These are phyloP conservation scores for Anhinga rufa DNA, from an alignment of 2,113 vertebrate species.

Conservation along the genomic window DNA sequence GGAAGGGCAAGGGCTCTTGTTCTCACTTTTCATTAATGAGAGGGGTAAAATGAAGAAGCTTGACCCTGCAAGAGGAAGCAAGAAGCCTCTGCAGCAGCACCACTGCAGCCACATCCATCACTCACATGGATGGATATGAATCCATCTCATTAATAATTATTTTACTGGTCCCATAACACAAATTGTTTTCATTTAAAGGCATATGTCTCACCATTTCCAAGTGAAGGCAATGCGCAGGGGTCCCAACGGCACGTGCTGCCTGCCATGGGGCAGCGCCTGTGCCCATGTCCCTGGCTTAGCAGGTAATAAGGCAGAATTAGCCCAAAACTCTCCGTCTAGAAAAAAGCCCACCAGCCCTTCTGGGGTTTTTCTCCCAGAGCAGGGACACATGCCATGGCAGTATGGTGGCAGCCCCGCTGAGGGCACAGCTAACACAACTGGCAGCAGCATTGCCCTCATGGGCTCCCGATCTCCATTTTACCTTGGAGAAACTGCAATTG, in stretches of 20 bases:
- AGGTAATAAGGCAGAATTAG: background rate
- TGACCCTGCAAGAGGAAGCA: background rate
- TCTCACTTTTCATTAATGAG: background rate
- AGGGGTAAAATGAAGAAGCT: background rate
- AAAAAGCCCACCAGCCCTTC: background rate
- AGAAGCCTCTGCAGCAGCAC: background rate
- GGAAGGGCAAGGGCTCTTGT: background rate
- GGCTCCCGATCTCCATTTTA: background rate
- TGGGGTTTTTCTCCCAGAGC: background rate
- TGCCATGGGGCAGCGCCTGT: background rate
- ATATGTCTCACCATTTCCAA: background rate
- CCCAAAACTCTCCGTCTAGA: background rate
- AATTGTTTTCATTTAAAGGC: background rate
- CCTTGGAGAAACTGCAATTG: background rate
- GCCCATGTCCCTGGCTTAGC: background rate
- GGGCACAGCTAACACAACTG: background rate
- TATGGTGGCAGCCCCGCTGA: accelerated
- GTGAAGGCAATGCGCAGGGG: background rate
- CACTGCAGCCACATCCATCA: accelerated
- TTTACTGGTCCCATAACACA: background rate
- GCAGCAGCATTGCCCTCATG: background rate
- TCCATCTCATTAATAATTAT: background rate
- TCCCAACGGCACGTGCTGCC: accelerated
- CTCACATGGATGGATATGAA: background rate
- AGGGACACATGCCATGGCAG: background rate